Percentiles rank a stretch among this genome's conserved stretches.
Conservation (phyloP, 2,113 vertebrate species). For the Acrocephalus arundinaceus region DNA sequence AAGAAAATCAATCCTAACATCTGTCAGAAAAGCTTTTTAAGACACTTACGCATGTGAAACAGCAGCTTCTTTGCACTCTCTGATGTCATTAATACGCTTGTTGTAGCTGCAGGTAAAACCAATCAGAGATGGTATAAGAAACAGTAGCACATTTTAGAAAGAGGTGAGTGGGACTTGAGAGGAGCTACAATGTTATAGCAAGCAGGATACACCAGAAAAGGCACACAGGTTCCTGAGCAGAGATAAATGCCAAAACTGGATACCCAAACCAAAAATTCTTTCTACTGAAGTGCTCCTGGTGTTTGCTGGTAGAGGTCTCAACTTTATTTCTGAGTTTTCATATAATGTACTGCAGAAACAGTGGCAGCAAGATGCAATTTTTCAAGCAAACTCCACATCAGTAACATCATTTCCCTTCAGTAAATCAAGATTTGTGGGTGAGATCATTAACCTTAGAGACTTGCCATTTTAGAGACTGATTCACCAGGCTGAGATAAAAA, state of each 20-base stretch:
- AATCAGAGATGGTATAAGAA: neutral
- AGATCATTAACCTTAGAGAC: neutral
- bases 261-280: neutral
- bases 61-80: conserved; percentile 96
- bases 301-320: neutral
- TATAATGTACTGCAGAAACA: neutral
- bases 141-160: neutral
- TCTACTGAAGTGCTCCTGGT: neutral
- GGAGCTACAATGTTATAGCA: neutral
- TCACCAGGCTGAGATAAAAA: neutral
- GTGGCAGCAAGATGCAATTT: neutral
- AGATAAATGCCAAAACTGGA: neutral
- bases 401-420: neutral
- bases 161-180: neutral
- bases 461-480: neutral
- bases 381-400: neutral
- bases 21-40: neutral
- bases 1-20: neutral
- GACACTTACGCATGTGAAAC: conserved; percentile 93
- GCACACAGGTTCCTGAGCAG: neutral
- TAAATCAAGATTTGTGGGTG: neutral
- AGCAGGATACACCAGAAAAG: neutral
- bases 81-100: conserved; percentile 97
- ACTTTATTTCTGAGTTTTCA: neutral
- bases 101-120: conserved; percentile 85